Evolutionary conservation across 2,113 vertebrate genomes (phyloP).

Genomic region (Aptenodytes patagonicus): DNA sequence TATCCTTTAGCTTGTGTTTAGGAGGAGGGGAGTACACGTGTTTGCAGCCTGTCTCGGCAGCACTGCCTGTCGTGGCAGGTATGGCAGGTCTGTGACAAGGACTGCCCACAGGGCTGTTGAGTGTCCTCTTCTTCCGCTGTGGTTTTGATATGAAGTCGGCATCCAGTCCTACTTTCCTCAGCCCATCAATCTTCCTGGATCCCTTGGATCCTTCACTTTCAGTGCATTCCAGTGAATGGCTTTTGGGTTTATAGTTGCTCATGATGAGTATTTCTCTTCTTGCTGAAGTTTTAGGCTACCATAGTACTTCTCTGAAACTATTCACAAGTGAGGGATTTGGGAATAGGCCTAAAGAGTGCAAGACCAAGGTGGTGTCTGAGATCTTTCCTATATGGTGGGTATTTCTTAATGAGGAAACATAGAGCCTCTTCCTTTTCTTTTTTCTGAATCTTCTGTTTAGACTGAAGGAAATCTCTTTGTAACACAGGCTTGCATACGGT

Average conservation of each 20-base stretch:
- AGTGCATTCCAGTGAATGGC: background rate
- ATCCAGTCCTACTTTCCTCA: background rate
- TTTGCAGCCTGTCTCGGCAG: background rate
- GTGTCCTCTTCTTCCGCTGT: background rate
- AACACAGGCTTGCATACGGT: background rate
- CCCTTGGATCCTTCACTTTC: background rate
- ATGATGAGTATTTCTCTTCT: background rate
- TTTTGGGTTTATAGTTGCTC: background rate
- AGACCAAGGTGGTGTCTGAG: background rate
- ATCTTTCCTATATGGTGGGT: background rate
- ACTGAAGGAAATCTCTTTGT: background rate
- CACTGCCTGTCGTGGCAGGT: background rate
- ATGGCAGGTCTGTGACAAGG: background rate
- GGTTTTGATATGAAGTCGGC: background rate
- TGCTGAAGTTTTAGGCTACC: background rate
- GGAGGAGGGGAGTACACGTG: fast-evolving
- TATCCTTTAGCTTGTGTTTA: background rate
- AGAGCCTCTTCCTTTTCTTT: background rate
- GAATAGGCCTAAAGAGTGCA: background rate
- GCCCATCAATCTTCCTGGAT: background rate
- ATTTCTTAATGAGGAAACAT: background rate
- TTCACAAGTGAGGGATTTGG: background rate
- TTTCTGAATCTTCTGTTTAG: background rate
- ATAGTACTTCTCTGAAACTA: background rate
- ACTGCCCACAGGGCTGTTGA: background rate